phyloP scores from a whole-genome alignment of 2,113 vertebrate genomes.

The Oreocharis arfaki region DNA sequence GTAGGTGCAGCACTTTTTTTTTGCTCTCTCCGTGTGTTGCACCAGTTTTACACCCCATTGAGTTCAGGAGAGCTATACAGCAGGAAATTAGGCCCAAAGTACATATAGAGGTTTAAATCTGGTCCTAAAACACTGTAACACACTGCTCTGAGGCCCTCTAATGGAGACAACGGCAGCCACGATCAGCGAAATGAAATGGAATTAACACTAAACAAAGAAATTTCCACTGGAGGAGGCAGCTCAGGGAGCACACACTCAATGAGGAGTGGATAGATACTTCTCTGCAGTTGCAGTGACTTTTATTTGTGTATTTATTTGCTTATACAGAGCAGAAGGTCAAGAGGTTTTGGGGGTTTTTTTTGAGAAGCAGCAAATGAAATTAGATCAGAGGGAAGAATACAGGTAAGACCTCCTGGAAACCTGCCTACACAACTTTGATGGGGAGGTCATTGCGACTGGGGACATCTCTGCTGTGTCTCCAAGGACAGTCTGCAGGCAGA shows the following conservation, averaged over 20 bases:
- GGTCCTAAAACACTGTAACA: neutral
- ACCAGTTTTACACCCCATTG: conserved; percentile 30
- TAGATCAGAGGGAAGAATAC: neutral
- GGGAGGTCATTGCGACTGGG: neutral
- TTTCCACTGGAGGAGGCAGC: neutral
- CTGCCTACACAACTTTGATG: neutral
- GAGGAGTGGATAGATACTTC: neutral
- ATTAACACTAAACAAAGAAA: conserved; percentile 27
- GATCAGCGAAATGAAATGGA: neutral
- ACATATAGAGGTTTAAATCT: neutral
- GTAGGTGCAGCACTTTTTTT: neutral
- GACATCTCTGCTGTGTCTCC: rapidly evolving
- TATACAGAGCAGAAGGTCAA: neutral
- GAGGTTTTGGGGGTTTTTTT: neutral
- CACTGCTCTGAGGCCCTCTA: conserved; percentile 59
- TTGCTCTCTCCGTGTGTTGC: neutral
- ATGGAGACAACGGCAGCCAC: conserved; percentile 45
- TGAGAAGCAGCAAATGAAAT: neutral
- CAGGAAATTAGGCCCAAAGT: conserved; percentile 43
- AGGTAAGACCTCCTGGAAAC: neutral
- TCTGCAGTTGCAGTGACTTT: neutral
- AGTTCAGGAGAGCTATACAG: conserved; percentile 12
- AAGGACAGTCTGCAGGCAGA: neutral
- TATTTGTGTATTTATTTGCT: neutral
- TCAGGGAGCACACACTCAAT: neutral